phyloP scores from a whole-genome alignment of 2,797 vertebrate genomes.

The Macropus fuliginosus region DNA sequence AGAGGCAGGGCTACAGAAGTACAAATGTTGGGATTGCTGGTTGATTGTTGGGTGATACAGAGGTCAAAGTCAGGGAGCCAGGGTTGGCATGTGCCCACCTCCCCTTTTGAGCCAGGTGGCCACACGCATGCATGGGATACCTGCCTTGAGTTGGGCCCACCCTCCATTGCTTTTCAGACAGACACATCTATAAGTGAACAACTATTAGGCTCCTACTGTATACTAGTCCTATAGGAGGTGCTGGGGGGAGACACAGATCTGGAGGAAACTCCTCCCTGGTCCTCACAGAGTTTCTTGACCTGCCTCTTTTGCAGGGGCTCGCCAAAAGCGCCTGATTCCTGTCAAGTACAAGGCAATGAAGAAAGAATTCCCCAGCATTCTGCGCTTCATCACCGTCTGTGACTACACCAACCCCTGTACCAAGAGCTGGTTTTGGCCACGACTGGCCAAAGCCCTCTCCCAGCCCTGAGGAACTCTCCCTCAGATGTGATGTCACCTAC shows the following conservation, averaged over 20 bases:
- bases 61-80: background rate
- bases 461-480: conserved; percentile 77
- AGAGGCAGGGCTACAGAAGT: no score
- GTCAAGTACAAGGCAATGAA: conserved; percentile 95
- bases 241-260: no score
- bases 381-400: conserved; percentile 95
- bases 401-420: conserved; percentile 96
- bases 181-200: no score
- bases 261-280: background rate
- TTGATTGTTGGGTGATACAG: no score
- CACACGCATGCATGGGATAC: no score
- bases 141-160: background rate
- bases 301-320: conserved; percentile 87
- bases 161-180: no score
- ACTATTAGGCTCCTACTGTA: no score
- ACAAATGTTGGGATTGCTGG: no score
- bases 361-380: conserved; percentile 94
- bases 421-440: conserved; percentile 95
- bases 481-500: background rate
- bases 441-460: conserved; percentile 91
- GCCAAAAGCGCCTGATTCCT: conserved; percentile 93
- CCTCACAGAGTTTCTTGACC: background rate
- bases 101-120: background rate
- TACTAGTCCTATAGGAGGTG: no score
- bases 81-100: no score